Evolutionary conservation across 1,140 invertebrate species (phyloP).

Genomic region (Latrodectus geometricus): DNA sequence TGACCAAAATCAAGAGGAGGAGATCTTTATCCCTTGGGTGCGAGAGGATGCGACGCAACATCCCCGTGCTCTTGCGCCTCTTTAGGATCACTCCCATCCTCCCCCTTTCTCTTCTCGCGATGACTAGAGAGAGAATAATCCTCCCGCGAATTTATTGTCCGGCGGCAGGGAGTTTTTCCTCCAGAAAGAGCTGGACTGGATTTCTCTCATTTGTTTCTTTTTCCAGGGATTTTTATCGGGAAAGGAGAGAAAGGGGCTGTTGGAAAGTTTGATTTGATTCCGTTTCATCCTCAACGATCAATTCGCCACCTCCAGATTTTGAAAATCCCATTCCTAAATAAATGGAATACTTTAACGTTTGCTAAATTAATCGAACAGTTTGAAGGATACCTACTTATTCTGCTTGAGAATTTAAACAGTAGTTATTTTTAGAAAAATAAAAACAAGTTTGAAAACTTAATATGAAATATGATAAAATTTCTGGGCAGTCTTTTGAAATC

Average conservation of each 20-base stretch:
- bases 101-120: background rate
- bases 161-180: background rate
- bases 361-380: too few relatives aligned
- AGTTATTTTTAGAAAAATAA: too few relatives aligned
- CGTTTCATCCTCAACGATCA: too few relatives aligned
- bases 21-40: conserved; percentile 38
- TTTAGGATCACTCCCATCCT: conserved; percentile 13
- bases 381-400: too few relatives aligned
- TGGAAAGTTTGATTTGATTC: conserved; percentile 26
- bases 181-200: background rate
- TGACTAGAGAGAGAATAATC: conserved; percentile 16
- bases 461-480: too few relatives aligned
- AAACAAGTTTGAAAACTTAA: too few relatives aligned
- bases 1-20: conserved; percentile 55
- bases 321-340: too few relatives aligned
- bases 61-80: conserved; percentile 21
- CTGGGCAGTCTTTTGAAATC: too few relatives aligned
- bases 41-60: conserved; percentile 45
- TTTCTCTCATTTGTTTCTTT: conserved; percentile 32
- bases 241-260: conserved; percentile 25
- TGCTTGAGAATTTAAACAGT: too few relatives aligned
- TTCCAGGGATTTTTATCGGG: conserved; percentile 29
- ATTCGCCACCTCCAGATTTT: too few relatives aligned
- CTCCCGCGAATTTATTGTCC: conserved; percentile 58
- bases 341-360: too few relatives aligned